Evolutionary conservation across 2,797 vertebrate species (phyloP), one percentile per base, ranked within the genome.

Genomic region (Triplophysa bombifrons): DNA sequence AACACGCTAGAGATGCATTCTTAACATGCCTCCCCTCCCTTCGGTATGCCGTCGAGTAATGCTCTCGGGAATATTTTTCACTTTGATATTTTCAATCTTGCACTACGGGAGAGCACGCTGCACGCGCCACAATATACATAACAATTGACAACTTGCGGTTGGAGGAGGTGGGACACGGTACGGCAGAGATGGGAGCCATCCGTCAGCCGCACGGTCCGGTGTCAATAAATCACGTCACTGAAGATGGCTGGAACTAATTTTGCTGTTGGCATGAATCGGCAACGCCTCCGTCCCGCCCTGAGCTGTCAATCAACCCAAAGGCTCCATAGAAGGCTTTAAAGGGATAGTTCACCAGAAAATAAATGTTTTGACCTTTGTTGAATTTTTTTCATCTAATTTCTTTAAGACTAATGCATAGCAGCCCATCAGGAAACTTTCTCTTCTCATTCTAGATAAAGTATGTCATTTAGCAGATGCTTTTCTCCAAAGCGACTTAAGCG

Each of bases 171-270:
- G 70, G 56, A 12, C 25, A 56, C 5, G 46, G 41, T 16, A 8
- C 48, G 46, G 53, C 65, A 69, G 25, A 44, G 41, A 60, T 34
- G 44, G 17, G 3, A 30, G 65, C 16, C 20, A 88, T 90, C 85
- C 86, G 86, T 89, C 86, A 85, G 82, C 34, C 3, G 60, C 81
- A 81, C 83, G 81, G 84, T 83, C 66, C 60, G 70, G 76, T 34
- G 63, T 82, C 84, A 84, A 88, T 90, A 86, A 85, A 86, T 88
- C 87, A 83, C 66, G 84, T 88, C 89, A 84, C 74, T 86, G 80
- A 83, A 74, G 81, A 91, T 89, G 83, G 89, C 86, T 78, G 84
- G 64, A 84, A 84, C 85, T 86, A 82, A 89, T 86, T 85, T 80
- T 83, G 82, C 75, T 38, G 80, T 85, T 78, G 86, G 87, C 83